Base-by-base conservation (phyloP, 2,113 vertebrate genomes). In the Paramormyrops kingsleyae region DNA sequence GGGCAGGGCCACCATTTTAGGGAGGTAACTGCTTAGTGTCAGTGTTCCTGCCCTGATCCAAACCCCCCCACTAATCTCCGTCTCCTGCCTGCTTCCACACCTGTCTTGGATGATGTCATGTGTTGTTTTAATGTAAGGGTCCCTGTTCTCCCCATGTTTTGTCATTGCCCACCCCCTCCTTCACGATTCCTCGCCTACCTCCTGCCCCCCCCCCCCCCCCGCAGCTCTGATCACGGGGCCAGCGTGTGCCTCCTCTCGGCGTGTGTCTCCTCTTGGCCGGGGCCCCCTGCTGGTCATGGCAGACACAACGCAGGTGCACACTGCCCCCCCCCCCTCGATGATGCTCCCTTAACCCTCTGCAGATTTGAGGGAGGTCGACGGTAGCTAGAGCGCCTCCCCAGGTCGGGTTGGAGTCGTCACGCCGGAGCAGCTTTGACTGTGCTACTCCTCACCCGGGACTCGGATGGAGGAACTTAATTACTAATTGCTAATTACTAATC, bases 391-490 rank as follows among this genome's bases (percentile, higher is more conserved):
- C 10, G 62, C n/a, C 35, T n/a, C 74, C 74, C 74, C 74, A 35
- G 0, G 35, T 35, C 2, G 6, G 1, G 17, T 80, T 42, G 35
- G 27, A 42, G 74, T 42, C 15, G 5, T 42, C 74, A 80, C 12
- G 1, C 35, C 6, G 4, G 74, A 5, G 35, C 35, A 80, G 74
- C 74, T 74, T 74, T 74, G 3, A 74, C 31, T 35, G 21, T 27
- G 35, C 13, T 42, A 42, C 10, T 42, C 13, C 15, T 80, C 74
- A 42, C 13, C 74, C 17, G 50, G 85, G 85, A 87, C 85, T 56
- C 49, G 39, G 85, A 87, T 21, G 12, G 27, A 87, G 50, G 50
- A 87, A 35, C 27, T 87, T 87, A 87, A 87, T 87, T 53, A 56
- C 85, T 21, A 27, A 70, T 70, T 13, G 9, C 62, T 70, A 66